These are phyloP conservation scores for Drosophila sechellia DNA, from an alignment of 1,140 invertebrate genomes.

Conservation along the genomic window DNA sequence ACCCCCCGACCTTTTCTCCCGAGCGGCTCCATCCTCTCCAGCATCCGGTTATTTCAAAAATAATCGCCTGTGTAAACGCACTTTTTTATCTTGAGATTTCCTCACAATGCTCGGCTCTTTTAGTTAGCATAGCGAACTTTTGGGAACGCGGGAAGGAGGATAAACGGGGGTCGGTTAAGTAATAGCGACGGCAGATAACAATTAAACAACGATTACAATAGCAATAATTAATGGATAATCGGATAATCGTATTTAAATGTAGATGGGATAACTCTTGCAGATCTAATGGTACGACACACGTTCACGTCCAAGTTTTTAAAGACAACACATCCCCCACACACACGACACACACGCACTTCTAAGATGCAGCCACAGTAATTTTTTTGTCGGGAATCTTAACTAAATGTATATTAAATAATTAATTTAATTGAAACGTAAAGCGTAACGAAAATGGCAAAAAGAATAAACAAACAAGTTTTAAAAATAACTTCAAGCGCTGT, in stretches of 20 bases:
- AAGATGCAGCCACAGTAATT: slow-evolving; percentile 33
- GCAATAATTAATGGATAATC: slow-evolving; percentile 34
- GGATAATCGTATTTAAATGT: slow-evolving; percentile 37
- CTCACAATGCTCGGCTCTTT: slow-evolving; percentile 23
- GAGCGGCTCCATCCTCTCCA: neutral
- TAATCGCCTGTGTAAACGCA: slow-evolving; percentile 3
- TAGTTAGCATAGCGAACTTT: slow-evolving; percentile 41
- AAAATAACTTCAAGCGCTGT: slow-evolving; percentile 11
- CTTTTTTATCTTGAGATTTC: slow-evolving; percentile 28
- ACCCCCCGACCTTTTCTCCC: neutral
- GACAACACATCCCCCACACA: slow-evolving; percentile 12
- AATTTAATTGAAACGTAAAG: slow-evolving; percentile 53
- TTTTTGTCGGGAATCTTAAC: slow-evolving; percentile 66
- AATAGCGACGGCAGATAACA: slow-evolving; percentile 14
- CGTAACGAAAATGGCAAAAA: slow-evolving; percentile 30
- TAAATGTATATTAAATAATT: slow-evolving; percentile 78
- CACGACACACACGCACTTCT: slow-evolving; percentile 16
- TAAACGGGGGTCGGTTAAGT: neutral
- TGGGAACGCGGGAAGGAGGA: neutral
- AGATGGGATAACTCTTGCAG: slow-evolving; percentile 17
- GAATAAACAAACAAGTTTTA: slow-evolving; percentile 51
- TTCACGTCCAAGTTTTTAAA: slow-evolving; percentile 35
- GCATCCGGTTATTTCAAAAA: slow-evolving; percentile 39
- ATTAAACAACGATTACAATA: slow-evolving; percentile 51
- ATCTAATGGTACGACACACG: slow-evolving; percentile 18